These are phyloP conservation scores for Dryobota labecula DNA, from an alignment of 2,888 invertebrate genomes.

Conservation along the genomic window DNA sequence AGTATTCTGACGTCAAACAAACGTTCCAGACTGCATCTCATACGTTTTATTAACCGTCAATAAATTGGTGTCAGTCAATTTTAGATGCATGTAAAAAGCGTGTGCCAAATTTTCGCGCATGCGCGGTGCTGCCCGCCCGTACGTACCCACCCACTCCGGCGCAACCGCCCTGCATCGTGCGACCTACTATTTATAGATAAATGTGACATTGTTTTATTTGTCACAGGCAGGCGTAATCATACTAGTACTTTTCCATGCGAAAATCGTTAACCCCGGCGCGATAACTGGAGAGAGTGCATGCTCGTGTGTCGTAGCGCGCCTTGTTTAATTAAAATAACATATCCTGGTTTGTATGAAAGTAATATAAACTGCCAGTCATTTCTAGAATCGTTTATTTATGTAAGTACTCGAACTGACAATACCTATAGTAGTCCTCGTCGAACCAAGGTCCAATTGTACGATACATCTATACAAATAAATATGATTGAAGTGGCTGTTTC, in stretches of 20 bases:
- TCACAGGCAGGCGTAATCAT: conserved; percentile 74
- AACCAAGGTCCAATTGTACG: conserved; percentile 22
- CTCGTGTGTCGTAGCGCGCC: conserved; percentile 54
- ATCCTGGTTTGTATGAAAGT: conserved; percentile 38
- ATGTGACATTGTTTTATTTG: conserved; percentile 86
- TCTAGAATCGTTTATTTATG: conserved; percentile 22
- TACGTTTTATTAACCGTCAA: conserved; percentile 67
- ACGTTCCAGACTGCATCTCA: conserved; percentile 50
- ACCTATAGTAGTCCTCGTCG: neutral
- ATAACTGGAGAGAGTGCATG: conserved; percentile 77
- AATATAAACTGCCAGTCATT: conserved; percentile 16
- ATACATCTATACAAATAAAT: conserved; percentile 11
- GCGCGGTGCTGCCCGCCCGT: conserved; percentile 66
- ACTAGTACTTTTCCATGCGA: conserved; percentile 87
- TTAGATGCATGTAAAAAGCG: conserved; percentile 76
- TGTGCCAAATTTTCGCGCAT: conserved; percentile 82
- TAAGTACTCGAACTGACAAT: neutral
- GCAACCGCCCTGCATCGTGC: conserved; percentile 73
- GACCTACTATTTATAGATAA: conserved; percentile 84
- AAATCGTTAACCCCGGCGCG: conserved; percentile 84
- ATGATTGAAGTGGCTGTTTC: no score
- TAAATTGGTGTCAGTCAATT: conserved; percentile 79
- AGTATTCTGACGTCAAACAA: conserved; percentile 55
- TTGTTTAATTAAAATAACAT: conserved; percentile 45
- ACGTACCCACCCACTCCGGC: conserved; percentile 70